These are phyloP conservation scores for Drosophila ercepeae DNA, from an alignment of 1,140 invertebrate genomes.

Conservation along the genomic window DNA sequence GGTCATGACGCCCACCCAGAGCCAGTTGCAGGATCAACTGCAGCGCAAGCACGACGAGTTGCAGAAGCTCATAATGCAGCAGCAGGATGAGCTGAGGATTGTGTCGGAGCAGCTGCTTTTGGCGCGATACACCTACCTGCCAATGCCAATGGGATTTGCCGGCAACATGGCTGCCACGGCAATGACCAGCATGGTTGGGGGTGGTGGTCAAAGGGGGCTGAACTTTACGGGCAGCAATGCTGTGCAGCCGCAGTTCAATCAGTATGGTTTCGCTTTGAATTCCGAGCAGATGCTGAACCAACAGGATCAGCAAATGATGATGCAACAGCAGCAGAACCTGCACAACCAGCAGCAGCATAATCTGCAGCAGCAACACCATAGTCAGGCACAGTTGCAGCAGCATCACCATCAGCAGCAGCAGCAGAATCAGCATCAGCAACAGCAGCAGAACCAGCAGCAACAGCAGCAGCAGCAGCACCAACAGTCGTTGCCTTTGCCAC, in stretches of 20 bases:
- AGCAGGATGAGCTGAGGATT: slow-evolving; percentile 92
- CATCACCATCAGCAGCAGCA: slow-evolving; percentile 44
- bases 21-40: slow-evolving; percentile 89
- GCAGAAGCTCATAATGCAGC: slow-evolving; percentile 92
- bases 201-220: slow-evolving; percentile 44
- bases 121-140: slow-evolving; percentile 90
- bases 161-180: slow-evolving; percentile 82
- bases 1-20: slow-evolving; percentile 86
- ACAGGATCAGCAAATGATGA: slow-evolving; percentile 76
- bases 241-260: slow-evolving; percentile 77
- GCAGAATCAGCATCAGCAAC: slow-evolving; percentile 30
- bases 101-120: slow-evolving; percentile 94
- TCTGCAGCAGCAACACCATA: slow-evolving; percentile 53
- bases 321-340: slow-evolving; percentile 75
- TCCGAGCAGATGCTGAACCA: slow-evolving; percentile 71
- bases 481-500: slow-evolving; percentile 26
- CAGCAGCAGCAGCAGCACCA: slow-evolving; percentile 36
- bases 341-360: slow-evolving; percentile 72
- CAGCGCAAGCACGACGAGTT: slow-evolving; percentile 93
- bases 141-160: slow-evolving; percentile 85
- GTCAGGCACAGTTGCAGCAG: slow-evolving; percentile 47
- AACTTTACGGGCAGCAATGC: slow-evolving; percentile 65
- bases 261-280: slow-evolving; percentile 75
- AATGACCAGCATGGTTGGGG: slow-evolving; percentile 21
- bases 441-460: slow-evolving; percentile 38